phyloP scores from a whole-genome alignment of 1,140 invertebrate genomes.

The Drosophila jambulina region DNA sequence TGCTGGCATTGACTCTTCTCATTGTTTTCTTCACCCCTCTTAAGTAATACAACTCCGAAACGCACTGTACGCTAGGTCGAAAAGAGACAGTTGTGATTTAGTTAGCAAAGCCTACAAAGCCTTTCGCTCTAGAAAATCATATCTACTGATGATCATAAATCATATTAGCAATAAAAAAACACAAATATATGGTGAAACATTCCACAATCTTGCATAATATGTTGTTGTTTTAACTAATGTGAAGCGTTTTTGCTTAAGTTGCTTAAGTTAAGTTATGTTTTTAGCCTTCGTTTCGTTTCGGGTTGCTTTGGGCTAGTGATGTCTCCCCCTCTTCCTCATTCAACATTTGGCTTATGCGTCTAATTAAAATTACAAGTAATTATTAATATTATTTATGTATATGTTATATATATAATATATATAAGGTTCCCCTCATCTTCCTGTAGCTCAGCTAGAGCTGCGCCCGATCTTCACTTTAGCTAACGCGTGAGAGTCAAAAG shows the following conservation, averaged over 20 bases:
- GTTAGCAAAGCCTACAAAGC: not conserved
- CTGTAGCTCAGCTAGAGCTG: conserved; percentile 41
- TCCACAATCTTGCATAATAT: conserved; percentile 15
- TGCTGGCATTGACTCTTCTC: conserved; percentile 18
- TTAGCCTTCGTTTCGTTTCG: conserved; percentile 32
- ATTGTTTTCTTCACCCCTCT: not conserved
- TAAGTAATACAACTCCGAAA: conserved; percentile 6
- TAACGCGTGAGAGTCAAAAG: conserved; percentile 73
- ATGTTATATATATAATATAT: conserved; percentile 60
- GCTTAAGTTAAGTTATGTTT: conserved; percentile 11
- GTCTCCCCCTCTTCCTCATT: conserved; percentile 21
- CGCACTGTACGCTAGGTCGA: conserved; percentile 26
- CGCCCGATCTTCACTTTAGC: conserved; percentile 39
- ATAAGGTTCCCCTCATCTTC: conserved; percentile 43
- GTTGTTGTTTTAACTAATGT: conserved; percentile 39
- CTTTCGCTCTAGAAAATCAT: conserved; percentile 12
- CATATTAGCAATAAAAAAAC: not conserved
- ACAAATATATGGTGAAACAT: not conserved
- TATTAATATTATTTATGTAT: conserved; percentile 68
- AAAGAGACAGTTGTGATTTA: conserved; percentile 46
- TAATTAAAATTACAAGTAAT: conserved; percentile 77
- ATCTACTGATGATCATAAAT: conserved; percentile 10
- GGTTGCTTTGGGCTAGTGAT: conserved; percentile 40
- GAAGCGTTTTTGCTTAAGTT: conserved; percentile 37
- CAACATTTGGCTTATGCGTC: conserved; percentile 59